Evolutionary conservation across 2,888 invertebrate species (phyloP).

Genomic region (Oscheius sp.): DNA sequence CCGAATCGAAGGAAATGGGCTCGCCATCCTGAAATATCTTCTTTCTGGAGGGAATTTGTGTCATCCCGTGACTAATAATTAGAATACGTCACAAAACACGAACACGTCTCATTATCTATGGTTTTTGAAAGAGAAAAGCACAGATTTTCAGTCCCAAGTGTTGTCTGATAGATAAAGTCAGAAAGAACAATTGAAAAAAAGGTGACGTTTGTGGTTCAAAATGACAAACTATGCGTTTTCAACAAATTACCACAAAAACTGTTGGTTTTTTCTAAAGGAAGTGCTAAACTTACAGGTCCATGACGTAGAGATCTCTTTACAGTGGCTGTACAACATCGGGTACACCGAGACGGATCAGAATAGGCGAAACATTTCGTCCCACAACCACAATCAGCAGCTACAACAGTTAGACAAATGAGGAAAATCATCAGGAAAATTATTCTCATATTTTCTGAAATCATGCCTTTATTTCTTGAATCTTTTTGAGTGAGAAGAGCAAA

Average conservation of each 20-base stretch:
- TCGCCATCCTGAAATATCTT: slow-evolving; percentile 18
- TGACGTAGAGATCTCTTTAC: slow-evolving; percentile 54
- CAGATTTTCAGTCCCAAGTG: too few relatives aligned
- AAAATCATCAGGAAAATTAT: slow-evolving; percentile 4
- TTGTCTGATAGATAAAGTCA: background rate
- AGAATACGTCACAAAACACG: background rate
- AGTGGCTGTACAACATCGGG: slow-evolving; percentile 66
- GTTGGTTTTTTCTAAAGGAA: too few relatives aligned
- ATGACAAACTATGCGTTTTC: background rate
- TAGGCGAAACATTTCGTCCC: slow-evolving; percentile 57
- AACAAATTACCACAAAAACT: too few relatives aligned
- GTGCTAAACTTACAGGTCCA: slow-evolving; percentile 21
- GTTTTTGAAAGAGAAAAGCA: too few relatives aligned
- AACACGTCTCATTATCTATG: background rate
- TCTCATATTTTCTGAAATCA: slow-evolving; percentile 18
- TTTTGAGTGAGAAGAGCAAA: background rate
- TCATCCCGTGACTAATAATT: background rate
- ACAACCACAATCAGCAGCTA: slow-evolving; percentile 62
- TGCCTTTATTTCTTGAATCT: background rate
- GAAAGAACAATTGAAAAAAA: background rate
- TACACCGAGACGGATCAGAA: slow-evolving; percentile 52
- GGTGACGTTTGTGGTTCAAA: background rate
- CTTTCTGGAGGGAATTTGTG: background rate
- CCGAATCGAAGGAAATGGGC: background rate
- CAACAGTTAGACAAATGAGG: slow-evolving; percentile 3